A percentile compares a stretch with the other conserved stretches of the same genome.
Evolutionary conservation across 2,888 invertebrate genomes (phyloP).

Genomic region (Chalcosyrphus nemorum): DNA sequence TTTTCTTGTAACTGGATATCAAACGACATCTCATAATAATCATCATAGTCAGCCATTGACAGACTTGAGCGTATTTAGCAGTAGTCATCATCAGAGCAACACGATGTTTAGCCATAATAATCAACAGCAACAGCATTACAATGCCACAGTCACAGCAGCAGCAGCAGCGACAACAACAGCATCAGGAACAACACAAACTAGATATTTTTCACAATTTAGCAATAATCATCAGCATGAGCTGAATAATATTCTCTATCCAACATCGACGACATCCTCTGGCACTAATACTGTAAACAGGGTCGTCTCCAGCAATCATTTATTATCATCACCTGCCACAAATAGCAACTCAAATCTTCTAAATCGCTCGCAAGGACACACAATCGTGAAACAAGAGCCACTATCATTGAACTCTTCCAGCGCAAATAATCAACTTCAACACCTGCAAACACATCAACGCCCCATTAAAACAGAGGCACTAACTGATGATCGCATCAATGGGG

Average conservation of each 20-base stretch:
- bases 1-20: slow-evolving; percentile 74
- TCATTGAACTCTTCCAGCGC: slow-evolving; percentile 54
- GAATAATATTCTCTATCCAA: slow-evolving; percentile 64
- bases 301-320: slow-evolving; percentile 44
- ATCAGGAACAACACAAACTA: slow-evolving; percentile 71
- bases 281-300: slow-evolving; percentile 64
- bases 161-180: slow-evolving; percentile 70
- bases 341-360: slow-evolving; percentile 51
- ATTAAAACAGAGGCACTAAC: slow-evolving; percentile 53
- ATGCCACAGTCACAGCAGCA: slow-evolving; percentile 54
- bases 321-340: slow-evolving; percentile 51
- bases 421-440: slow-evolving; percentile 47
- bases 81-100: slow-evolving; percentile 75
- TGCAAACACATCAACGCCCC: slow-evolving; percentile 51
- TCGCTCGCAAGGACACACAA: slow-evolving; percentile 45
- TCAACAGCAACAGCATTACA: slow-evolving; percentile 75
- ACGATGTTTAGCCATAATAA: slow-evolving; percentile 71
- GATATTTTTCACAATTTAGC: slow-evolving; percentile 74
- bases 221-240: slow-evolving; percentile 62
- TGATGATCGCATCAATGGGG: slow-evolving; percentile 55
- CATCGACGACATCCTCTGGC: slow-evolving; percentile 55
- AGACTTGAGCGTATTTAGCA: slow-evolving; percentile 67
- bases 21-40: slow-evolving; percentile 64
- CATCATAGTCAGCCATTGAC: slow-evolving; percentile 64
- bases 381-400: slow-evolving; percentile 66